phyloP scores from a whole-genome alignment of 2,113 vertebrate species.

The Actenoides lindsayi region DNA sequence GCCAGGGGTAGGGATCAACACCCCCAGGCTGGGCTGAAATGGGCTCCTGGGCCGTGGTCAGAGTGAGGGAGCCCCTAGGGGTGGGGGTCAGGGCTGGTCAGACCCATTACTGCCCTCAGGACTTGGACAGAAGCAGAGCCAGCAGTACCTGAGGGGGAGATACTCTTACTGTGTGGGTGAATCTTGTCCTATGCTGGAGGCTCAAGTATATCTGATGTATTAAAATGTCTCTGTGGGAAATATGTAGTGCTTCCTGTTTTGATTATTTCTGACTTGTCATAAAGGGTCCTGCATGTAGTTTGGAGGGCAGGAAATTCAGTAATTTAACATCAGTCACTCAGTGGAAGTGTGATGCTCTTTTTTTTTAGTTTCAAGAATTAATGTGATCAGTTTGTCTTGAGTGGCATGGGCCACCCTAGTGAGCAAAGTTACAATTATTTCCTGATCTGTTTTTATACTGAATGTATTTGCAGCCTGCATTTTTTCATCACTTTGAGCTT shows the following conservation, averaged over 20 bases:
- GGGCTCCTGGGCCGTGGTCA: neutral
- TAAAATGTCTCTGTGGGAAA: neutral
- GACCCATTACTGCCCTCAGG: neutral
- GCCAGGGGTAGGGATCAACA: neutral
- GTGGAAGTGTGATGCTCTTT: neutral
- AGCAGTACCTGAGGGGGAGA: neutral
- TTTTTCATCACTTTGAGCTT: neutral
- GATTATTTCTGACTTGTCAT: neutral
- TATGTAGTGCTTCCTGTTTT: neutral
- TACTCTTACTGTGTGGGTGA: neutral
- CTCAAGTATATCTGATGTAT: fast-evolving
- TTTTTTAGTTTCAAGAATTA: neutral
- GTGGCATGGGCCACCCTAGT: neutral
- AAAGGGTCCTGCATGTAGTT: neutral
- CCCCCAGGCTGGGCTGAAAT: neutral
- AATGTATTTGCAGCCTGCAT: neutral
- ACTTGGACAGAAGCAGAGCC: neutral
- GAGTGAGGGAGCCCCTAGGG: neutral
- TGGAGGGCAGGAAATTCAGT: neutral
- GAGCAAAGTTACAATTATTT: neutral
- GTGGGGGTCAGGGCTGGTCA: neutral
- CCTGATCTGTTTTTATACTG: neutral
- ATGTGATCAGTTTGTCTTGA: neutral
- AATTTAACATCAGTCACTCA: neutral
- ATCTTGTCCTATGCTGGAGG: fast-evolving